Evolutionary conservation across 2,888 invertebrate genomes (phyloP), one percentile per base, ranked within the genome.

Genomic region (Scaptomyza caliginosa): DNA sequence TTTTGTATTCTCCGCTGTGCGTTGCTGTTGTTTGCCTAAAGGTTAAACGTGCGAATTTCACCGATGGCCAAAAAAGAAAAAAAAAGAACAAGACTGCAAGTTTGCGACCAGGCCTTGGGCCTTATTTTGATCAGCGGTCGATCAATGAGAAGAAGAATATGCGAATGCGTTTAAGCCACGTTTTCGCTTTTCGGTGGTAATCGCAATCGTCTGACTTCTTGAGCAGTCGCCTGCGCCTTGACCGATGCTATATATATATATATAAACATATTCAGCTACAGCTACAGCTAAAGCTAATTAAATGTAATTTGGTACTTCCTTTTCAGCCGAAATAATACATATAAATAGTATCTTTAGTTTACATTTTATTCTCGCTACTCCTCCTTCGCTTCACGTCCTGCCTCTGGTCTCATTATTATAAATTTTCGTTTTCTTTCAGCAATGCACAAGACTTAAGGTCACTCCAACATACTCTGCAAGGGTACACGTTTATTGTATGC

Each of bases 291-390:
- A 90, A 80, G 76, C 87, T 87, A 89, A 89, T 89, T 89, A 89
- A 89, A 89, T 90, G 90, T 89, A 89, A 89, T 89, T 90, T 89
- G 86, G 88, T 81, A 89, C 88, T 89, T 89, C 89, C 89, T 89
- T 88, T 89, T 90, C 89, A 90, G 84, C 83, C 82, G 73, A 87
- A 90, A 86, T 86, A 82, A 82, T 82, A 88, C 88, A 81, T 88
- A 83, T 86, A 86, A 88, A 88, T 86, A 88, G 82, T 79, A 83
- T 86, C 86, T 86, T 82, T 88, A 77, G 82, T 71, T 86, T 86
- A 82, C 82, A 80, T 80, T 80, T 80, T 83, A 83, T 87, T 75
- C 71, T 51, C 46, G 43, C 55, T 54, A 57, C 32, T 46, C 62
- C 13, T 32, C n/a, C 34, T 54, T 40, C 28, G 11, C 39, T 46